These are phyloP conservation scores for Scaptomyza reducta DNA, from an alignment of 2,888 invertebrate genomes.

Conservation along the genomic window DNA sequence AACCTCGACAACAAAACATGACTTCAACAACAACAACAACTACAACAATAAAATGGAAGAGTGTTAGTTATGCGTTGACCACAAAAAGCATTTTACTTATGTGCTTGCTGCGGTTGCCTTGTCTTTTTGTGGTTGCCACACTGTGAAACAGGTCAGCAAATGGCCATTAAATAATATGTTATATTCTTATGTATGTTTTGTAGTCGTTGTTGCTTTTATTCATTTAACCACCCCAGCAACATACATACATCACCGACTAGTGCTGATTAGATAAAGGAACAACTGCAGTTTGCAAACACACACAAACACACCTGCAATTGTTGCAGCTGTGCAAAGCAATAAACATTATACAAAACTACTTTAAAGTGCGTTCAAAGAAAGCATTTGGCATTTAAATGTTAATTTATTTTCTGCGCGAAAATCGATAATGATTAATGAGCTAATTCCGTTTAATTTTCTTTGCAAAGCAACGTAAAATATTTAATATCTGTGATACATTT, in stretches of 20 bases:
- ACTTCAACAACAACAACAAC: slow-evolving; percentile 19
- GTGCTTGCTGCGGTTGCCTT: slow-evolving; percentile 52
- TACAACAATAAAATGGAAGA: slow-evolving; percentile 4
- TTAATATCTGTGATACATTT: no score
- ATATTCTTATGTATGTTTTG: slow-evolving; percentile 1
- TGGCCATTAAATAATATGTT: slow-evolving; percentile 42
- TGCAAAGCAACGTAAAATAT: neutral
- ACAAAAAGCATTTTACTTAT: slow-evolving; percentile 62
- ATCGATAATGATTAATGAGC: neutral
- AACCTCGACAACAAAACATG: slow-evolving; percentile 27
- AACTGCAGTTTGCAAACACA: slow-evolving; percentile 18
- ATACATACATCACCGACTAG: slow-evolving; percentile 3
- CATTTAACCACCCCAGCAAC: neutral
- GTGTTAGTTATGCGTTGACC: slow-evolving; percentile 31
- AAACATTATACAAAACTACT: neutral
- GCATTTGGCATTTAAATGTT: neutral
- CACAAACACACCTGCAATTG: slow-evolving; percentile 9
- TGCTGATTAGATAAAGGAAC: slow-evolving; percentile 31
- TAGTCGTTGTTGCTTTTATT: neutral
- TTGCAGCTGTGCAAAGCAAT: neutral
- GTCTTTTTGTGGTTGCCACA: slow-evolving; percentile 45
- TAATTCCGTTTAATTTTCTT: neutral
- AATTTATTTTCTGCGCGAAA: neutral
- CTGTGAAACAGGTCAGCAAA: slow-evolving; percentile 40
- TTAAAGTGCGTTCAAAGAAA: neutral